Evolutionary conservation across 2,888 invertebrate genomes (phyloP).

Genomic region (Drosophila macrothrix): DNA sequence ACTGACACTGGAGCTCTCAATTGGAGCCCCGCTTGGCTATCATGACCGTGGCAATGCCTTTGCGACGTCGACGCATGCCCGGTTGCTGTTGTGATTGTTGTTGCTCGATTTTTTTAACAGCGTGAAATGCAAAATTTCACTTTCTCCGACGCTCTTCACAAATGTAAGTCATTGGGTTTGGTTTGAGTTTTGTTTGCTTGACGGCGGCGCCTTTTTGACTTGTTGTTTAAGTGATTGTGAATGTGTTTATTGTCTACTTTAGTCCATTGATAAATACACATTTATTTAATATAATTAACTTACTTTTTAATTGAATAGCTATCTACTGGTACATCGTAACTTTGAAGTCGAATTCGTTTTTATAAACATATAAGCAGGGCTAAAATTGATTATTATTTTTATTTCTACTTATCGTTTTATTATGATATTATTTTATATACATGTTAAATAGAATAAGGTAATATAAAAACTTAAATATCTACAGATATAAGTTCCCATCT

Average conservation of each 20-base stretch:
- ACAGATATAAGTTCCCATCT: neutral
- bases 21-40: slow-evolving; percentile 34
- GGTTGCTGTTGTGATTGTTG: slow-evolving; percentile 33
- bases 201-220: slow-evolving; percentile 28
- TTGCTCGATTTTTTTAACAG: slow-evolving; percentile 40
- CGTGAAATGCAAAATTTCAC: slow-evolving; percentile 81
- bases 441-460: neutral
- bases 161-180: slow-evolving; percentile 77
- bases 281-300: slow-evolving; percentile 16
- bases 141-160: slow-evolving; percentile 67
- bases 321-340: neutral
- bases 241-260: slow-evolving; percentile 26
- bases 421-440: neutral
- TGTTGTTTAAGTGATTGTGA: slow-evolving; percentile 33
- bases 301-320: neutral
- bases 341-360: neutral
- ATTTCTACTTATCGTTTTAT: neutral
- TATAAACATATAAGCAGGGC: neutral
- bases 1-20: slow-evolving; percentile 33
- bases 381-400: neutral
- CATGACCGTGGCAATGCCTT: slow-evolving; percentile 40
- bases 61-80: slow-evolving; percentile 16
- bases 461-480: neutral
- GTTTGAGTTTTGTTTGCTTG: slow-evolving; percentile 26
- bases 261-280: slow-evolving; percentile 25